These are phyloP conservation scores for Himalopsyche kuldschensis DNA, from an alignment of 2,888 invertebrate species.

Conservation along the genomic window DNA sequence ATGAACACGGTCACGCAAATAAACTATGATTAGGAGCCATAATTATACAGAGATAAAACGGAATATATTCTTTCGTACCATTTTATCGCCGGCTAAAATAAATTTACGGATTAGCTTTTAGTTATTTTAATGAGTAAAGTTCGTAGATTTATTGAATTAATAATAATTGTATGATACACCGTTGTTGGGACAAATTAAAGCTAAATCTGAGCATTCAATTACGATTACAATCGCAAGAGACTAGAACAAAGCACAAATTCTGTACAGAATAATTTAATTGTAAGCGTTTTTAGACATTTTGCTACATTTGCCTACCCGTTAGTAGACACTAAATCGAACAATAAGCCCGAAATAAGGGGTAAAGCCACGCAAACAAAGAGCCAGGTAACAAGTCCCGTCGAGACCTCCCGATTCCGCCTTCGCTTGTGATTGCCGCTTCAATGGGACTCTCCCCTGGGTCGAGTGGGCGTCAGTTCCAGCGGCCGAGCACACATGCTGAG, in stretches of 20 bases:
- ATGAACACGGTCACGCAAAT: no score
- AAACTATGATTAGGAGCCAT: no score
- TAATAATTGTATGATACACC: background rate
- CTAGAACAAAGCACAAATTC: background rate
- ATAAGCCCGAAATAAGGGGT: background rate
- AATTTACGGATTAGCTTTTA: no score
- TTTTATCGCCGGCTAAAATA: no score
- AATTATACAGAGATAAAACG: no score
- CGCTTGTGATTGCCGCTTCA: background rate
- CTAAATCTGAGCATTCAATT: background rate
- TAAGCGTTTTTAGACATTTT: background rate
- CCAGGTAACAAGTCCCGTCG: background rate
- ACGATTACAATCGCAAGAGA: background rate
- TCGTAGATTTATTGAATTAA: no score
- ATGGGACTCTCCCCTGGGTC: background rate
- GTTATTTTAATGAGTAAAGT: no score
- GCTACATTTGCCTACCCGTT: background rate
- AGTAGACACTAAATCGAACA: background rate
- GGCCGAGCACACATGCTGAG: background rate
- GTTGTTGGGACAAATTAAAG: background rate
- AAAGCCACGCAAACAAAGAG: background rate
- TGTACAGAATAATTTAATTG: background rate
- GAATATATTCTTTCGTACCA: no score
- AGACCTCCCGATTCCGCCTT: background rate
- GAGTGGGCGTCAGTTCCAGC: background rate